Base-by-base conservation (phyloP, 2,113 vertebrate genomes). In the Scatophagus argus region DNA sequence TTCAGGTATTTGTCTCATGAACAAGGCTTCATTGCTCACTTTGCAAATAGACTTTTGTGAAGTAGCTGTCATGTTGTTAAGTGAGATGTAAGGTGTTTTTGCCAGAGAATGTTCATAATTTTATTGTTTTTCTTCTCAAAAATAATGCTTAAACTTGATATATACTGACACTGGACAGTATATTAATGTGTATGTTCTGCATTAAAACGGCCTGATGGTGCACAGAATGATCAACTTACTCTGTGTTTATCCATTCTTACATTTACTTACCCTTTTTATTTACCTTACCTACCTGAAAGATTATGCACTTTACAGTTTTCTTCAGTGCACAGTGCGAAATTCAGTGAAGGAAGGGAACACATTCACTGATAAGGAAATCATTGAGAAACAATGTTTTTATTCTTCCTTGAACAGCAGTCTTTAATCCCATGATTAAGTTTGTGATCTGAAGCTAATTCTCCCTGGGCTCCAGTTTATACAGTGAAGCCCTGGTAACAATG, bases 371-470 rank as follows among this genome's bases (percentile, higher is more conserved):
- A 65, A 65, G 36, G 19, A 71, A 87, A 87, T 74, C 58, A 46
- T 21, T 51, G 47, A 44, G 38, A 69, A 66, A 66, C 44, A 51
- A 36, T 66, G 61, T 66, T 68, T 64, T 68, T 29, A 76, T 75
- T 54, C 41, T 60, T 25, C 32, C 19, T n/a, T 43, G 16, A 29
- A 41, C 44, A 65, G 32, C 39, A n/a, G 47, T 74, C 69, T 81
- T 73, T 87, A 84, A 84, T 85, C 75, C 75, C 38, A 66, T 63
- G 72, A 91, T 89, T 83, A 86, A 36, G 21, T 84, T 66, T 79
- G 54, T 91, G 86, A 90, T 87, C 86, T 81, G 74, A 55, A 77
- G 47, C 39, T 82, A 78, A 89, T 88, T 83, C 74, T 88, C 83
- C 59, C 39, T 52, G 79, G 83, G 84, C 70, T 79, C 23, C 21